Conservation (phyloP, 2,113 vertebrate species). For the Varanus komodoensis region DNA sequence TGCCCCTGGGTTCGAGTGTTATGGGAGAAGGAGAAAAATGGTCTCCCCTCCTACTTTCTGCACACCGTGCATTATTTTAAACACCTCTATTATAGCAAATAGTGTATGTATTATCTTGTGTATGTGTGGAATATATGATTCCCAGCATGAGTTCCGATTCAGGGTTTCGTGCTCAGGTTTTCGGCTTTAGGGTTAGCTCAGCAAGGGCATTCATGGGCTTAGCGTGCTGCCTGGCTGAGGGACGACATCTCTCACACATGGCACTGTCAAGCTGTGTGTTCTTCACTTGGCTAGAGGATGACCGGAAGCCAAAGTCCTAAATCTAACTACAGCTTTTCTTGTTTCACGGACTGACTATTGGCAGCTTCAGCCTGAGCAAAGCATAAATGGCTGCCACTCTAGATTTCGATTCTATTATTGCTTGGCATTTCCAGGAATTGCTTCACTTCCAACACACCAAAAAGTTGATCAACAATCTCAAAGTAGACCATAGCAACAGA, state of each 20-base stretch:
- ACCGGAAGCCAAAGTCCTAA: conserved; percentile 10
- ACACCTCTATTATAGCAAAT: no score
- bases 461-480: no score
- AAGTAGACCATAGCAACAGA: neutral
- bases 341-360: neutral
- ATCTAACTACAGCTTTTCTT: neutral
- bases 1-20: no score
- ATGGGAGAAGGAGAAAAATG: no score
- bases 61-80: no score
- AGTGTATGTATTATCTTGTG: neutral
- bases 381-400: neutral
- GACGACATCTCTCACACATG: neutral
- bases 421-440: neutral
- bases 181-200: neutral
- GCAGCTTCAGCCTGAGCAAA: neutral
- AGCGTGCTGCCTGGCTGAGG: neutral
- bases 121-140: neutral
- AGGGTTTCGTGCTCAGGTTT: conserved; percentile 6
- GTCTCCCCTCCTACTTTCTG: no score
- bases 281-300: neutral
- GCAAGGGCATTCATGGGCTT: neutral
- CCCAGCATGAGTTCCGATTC: neutral
- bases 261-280: neutral
- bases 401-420: neutral
- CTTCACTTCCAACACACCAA: neutral